These are phyloP conservation scores for Caenorhabditis sp. DNA, from an alignment of 2,888 invertebrate genomes.

Conservation along the genomic window DNA sequence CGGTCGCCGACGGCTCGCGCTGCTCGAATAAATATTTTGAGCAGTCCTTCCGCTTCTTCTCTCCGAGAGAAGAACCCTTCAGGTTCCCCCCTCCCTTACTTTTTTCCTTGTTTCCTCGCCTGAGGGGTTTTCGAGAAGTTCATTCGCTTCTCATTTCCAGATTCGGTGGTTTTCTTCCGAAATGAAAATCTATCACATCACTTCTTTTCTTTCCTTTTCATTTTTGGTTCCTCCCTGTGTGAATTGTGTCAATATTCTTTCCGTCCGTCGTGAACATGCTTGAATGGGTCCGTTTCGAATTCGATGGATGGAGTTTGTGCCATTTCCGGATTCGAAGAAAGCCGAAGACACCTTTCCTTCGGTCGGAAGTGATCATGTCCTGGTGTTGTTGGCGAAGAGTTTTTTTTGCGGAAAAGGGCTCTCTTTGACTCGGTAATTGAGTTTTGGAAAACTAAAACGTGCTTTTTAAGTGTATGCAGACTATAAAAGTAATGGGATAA, in stretches of 20 bases:
- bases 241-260: slow-evolving; percentile 13
- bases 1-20: not conserved
- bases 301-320: slow-evolving; percentile 3
- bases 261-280: slow-evolving; percentile 24
- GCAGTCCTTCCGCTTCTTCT: not conserved
- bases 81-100: not conserved
- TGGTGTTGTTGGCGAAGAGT: no score
- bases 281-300: slow-evolving; percentile 27
- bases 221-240: no score
- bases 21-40: slow-evolving; percentile 11
- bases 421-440: no score
- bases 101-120: no score
- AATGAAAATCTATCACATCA: slow-evolving; percentile 9
- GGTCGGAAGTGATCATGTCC: not conserved
- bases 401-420: no score
- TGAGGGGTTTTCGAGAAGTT: not conserved
- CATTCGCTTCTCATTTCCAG: slow-evolving; percentile 10
- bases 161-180: no score
- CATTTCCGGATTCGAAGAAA: slow-evolving; percentile 22
- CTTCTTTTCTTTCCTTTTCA: slow-evolving; percentile 11
- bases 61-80: no score
- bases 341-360: not conserved
- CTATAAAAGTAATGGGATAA: slow-evolving; percentile 9
- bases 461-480: not conserved
- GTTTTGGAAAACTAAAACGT: not conserved